Conservation (phyloP, 2,797 vertebrate genomes). For the Artibeus jamaicensis region DNA sequence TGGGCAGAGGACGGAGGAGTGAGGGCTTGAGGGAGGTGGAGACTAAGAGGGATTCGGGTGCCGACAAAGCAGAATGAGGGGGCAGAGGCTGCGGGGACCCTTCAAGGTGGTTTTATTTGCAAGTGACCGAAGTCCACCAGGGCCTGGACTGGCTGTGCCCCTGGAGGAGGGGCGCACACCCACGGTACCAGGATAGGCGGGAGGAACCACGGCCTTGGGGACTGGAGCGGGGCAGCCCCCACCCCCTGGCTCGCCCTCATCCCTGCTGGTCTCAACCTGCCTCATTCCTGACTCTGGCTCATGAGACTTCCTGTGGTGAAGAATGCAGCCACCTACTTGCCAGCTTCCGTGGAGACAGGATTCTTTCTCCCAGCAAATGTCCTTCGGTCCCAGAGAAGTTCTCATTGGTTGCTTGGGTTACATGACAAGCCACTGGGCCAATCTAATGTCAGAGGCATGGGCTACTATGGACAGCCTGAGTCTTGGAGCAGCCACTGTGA, state of each 20-base stretch:
- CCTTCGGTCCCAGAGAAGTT: neutral
- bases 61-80: neutral
- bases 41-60: neutral
- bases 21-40: neutral
- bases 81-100: too few species aligned
- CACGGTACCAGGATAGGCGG: neutral
- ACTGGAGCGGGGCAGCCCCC: neutral
- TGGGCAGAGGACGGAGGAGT: neutral
- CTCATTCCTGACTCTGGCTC: neutral
- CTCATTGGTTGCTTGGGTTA: neutral
- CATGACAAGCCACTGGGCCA: neutral
- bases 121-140: neutral
- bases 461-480: neutral
- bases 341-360: neutral
- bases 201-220: neutral
- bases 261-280: neutral
- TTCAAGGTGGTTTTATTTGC: neutral
- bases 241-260: neutral
- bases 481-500: neutral
- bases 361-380: neutral
- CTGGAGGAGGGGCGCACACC: neutral
- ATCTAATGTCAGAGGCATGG: neutral
- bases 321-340: neutral
- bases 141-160: neutral
- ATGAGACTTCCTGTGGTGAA: neutral